These are phyloP conservation scores for Pterobdella sp. DNA, from an alignment of 2,888 invertebrate species.

Conservation along the genomic window DNA sequence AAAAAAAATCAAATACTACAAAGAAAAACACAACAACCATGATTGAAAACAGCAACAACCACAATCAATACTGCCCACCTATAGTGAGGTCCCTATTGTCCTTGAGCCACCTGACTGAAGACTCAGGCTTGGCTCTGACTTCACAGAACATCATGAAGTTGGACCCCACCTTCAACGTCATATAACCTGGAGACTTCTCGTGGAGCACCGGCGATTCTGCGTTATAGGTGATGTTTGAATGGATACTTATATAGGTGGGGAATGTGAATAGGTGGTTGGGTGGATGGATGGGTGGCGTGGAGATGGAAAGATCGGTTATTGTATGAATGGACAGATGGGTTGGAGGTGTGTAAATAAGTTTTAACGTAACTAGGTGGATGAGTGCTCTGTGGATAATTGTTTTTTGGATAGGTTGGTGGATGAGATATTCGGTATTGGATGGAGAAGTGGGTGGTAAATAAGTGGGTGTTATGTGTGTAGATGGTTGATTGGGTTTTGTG, in stretches of 20 bases:
- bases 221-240: neutral
- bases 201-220: conserved; percentile 38
- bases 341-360: neutral
- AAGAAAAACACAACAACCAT: neutral
- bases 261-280: neutral
- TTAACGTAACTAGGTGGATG: neutral
- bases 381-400: no score
- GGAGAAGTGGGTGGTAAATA: neutral
- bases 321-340: neutral
- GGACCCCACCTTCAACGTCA: conserved; percentile 60
- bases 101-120: conserved; percentile 91
- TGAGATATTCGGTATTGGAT: neutral
- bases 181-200: conserved; percentile 38
- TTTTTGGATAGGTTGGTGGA: neutral
- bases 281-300: neutral
- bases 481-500: neutral
- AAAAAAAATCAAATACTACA: no score
- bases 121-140: conserved; percentile 86
- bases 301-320: neutral
- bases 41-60: neutral
- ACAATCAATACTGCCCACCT: conserved; percentile 29
- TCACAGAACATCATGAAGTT: conserved; percentile 91
- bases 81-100: conserved; percentile 48
- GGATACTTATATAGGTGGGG: neutral
- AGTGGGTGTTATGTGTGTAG: neutral